Evolutionary conservation across 2,888 invertebrate genomes (phyloP).

Genomic region (Leptinotarsa haldemani): DNA sequence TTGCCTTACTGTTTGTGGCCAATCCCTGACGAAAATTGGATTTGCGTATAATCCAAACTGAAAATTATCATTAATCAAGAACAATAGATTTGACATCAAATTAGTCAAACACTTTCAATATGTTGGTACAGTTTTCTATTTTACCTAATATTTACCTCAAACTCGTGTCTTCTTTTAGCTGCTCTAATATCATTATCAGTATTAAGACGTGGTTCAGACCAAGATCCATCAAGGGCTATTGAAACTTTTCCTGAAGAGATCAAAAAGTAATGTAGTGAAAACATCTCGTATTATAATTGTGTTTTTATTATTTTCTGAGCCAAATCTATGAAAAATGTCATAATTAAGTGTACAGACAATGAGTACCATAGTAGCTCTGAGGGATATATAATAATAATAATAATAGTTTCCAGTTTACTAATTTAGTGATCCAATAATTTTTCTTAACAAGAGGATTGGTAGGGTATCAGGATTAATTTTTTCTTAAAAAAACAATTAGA

Average conservation of each 20-base stretch:
- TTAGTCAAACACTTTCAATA: too few relatives aligned
- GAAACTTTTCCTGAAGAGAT: conserved; percentile 20
- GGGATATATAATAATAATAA: too few relatives aligned
- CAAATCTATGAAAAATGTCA: too few relatives aligned
- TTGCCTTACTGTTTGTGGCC: conserved; percentile 19
- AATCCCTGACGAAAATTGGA: conserved; percentile 26
- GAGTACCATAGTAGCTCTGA: too few relatives aligned
- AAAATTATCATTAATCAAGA: neutral
- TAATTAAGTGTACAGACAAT: too few relatives aligned
- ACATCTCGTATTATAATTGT: too few relatives aligned
- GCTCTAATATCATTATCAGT: neutral
- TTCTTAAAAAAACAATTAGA: too few relatives aligned
- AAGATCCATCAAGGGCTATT: conserved; percentile 33
- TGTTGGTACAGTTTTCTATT: neutral
- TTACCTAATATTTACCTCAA: conserved; percentile 28
- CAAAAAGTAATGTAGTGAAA: neutral
- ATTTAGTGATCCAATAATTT: too few relatives aligned
- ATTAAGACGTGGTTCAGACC: conserved; percentile 23
- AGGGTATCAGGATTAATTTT: too few relatives aligned
- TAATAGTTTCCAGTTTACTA: too few relatives aligned
- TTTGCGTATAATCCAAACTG: conserved; percentile 31
- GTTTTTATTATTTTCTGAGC: too few relatives aligned
- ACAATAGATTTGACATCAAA: neutral
- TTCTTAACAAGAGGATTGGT: too few relatives aligned
- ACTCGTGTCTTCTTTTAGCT: conserved; percentile 24